These are phyloP conservation scores for Andricus quercusramuli DNA, from an alignment of 2,888 invertebrate genomes.

Conservation along the genomic window DNA sequence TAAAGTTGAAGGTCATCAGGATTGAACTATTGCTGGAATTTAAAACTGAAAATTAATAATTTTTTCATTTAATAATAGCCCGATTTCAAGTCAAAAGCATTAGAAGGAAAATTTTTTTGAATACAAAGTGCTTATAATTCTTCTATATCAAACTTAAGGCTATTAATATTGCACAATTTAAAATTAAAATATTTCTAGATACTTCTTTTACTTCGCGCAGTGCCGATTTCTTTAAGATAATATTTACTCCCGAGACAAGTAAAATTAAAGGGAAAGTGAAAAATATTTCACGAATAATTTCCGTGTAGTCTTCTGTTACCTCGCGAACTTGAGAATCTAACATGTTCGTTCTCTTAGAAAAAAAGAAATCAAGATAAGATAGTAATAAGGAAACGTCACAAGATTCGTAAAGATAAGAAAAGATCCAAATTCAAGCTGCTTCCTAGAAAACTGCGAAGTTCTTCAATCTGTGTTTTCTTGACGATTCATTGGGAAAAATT, in stretches of 20 bases:
- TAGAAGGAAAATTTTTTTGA: too few species aligned
- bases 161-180: too few species aligned
- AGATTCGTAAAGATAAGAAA: conserved; percentile 30
- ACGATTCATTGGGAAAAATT: neutral
- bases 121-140: too few species aligned
- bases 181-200: neutral
- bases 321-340: conserved; percentile 33
- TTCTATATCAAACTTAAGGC: too few species aligned
- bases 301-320: neutral
- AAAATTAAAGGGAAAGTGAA: neutral
- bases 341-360: conserved; percentile 13
- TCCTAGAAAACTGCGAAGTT: conserved; percentile 32
- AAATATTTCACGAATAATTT: conserved; percentile 9
- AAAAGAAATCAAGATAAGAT: conserved; percentile 41
- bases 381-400: conserved; percentile 41
- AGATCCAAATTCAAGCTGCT: conserved; percentile 35
- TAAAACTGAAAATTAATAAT: too few species aligned
- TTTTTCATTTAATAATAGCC: too few species aligned
- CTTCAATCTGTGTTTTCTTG: conserved; percentile 6
- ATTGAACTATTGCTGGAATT: too few species aligned
- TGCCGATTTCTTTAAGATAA: neutral
- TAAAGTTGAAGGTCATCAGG: too few species aligned
- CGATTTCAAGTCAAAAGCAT: too few species aligned
- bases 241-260: neutral
- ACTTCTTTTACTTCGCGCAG: neutral